Evolutionary conservation across 2,797 vertebrate species (phyloP), one percentile per base, ranked within the genome.

Genomic region (Clarias pachynema): DNA sequence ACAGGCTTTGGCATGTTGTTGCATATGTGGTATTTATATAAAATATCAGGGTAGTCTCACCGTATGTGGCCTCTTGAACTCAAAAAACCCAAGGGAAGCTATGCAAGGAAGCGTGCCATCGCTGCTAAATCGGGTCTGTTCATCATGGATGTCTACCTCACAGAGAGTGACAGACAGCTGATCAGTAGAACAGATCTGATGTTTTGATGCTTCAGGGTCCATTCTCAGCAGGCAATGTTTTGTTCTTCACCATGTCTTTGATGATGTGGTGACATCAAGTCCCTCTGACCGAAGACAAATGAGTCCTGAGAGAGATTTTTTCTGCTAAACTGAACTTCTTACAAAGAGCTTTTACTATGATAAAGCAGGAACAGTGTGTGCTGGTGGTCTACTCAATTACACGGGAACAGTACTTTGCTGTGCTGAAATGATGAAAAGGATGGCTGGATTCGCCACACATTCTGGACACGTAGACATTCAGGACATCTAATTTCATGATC

Each of bases 1-100:
- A 57, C 68, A 81, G 78, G 37, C 20, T 4, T 37, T 26, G 75
- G 14, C 44, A 24, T 75, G 73, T 29, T 83, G 72, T 88, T 89
- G 84, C 26, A 69, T 86, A 89, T 87, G 72, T 87, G 85, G 29
- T 57, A 89, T 86, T 88, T 88, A 53, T 40, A 78, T 44, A 53
- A 84, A 89, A 88, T 87, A 77, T 49, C 78, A 84, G 10, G 24
- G 37, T 60, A 24, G 74, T 85, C 65, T 70, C 3, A 63, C 83
- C 73, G 83, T 0, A 56, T 29, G 34, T 86, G 75, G 7, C 69
- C 70, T 86, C 69, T 60, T 86, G 49, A 81, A 78, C 77, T 40
- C 12, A 16, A 1, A 29, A 34, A 53, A 2, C 82, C 70, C 70
- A 20, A 24, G 70, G 57, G 56, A 59, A 49, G 74, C 40, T 53